Conservation (phyloP, 2,888 invertebrate genomes). For the Drosophila fulvimacula region DNA sequence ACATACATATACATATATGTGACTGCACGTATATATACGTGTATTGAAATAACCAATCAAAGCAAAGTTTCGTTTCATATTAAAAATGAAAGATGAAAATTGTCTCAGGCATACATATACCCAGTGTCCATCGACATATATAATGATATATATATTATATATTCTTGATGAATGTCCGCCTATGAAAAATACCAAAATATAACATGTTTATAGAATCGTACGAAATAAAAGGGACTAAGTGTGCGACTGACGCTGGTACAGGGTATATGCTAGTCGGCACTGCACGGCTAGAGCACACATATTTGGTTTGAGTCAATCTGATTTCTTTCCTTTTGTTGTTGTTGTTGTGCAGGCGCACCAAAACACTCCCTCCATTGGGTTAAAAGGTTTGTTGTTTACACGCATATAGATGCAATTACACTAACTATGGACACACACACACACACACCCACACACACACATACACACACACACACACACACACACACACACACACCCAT, state of each 20-base stretch:
- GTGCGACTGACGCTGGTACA: slow-evolving; percentile 6
- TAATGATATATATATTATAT: no score
- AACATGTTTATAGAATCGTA: not conserved
- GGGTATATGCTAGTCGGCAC: slow-evolving; percentile 42
- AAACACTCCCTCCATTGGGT: slow-evolving; percentile 71
- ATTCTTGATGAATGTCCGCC: not conserved
- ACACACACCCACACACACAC: slow-evolving; percentile 1
- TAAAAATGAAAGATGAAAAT: slow-evolving; percentile 33
- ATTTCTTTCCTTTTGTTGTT: slow-evolving; percentile 8
- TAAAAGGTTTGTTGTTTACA: slow-evolving; percentile 53
- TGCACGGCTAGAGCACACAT: slow-evolving; percentile 24
- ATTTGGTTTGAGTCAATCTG: slow-evolving; percentile 1
- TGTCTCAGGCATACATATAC: slow-evolving; percentile 60
- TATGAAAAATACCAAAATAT: not conserved
- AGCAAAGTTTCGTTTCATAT: slow-evolving; percentile 10
- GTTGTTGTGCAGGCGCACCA: slow-evolving; percentile 66
- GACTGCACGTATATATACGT: slow-evolving; percentile 10
- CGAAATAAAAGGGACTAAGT: not conserved
- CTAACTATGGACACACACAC: slow-evolving; percentile 13
- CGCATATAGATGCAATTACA: slow-evolving; percentile 34
- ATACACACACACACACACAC: slow-evolving; percentile 38
- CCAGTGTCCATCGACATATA: slow-evolving; percentile 20
- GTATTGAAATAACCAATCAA: slow-evolving; percentile 37
- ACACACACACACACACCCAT: slow-evolving; percentile 39
- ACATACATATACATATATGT: slow-evolving; percentile 12